Evolutionary conservation across 2,888 invertebrate genomes (phyloP), one percentile per base, ranked within the genome.

Genomic region (Agrotis puta): DNA sequence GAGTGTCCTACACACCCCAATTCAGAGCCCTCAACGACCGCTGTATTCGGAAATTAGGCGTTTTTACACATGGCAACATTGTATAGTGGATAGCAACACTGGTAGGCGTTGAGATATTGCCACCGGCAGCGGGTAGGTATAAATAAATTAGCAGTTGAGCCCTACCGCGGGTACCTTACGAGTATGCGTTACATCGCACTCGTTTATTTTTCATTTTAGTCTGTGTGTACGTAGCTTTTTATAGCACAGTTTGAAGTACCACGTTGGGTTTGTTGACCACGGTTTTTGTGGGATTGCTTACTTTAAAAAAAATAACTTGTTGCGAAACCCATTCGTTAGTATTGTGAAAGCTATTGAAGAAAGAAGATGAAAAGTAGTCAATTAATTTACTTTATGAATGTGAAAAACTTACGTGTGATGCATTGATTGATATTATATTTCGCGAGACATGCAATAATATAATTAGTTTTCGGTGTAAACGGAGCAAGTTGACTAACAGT

Each of bases 121-220:
- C 50, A 14, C n/a, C n/a, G 22, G 67, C 70, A 69, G 64, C 71
- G 54, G 71, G 77, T 70, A 64, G 70, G 51, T 66, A 81, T 85
- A 83, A 84, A 84, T 84, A 84, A 83, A 85, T 84, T 81, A 85
- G 71, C 48, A 74, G 64, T 54, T 45, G 51, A 64, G 76, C 77
- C 67, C 71, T 74, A 74, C 72, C 43, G 33, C 54, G 80, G 62
- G 74, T 48, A 53, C 54, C 73, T 64, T 73, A 71, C 67, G 84
- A 76, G 50, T 66, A 51, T 77, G 69, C 71, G 75, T 72, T 69
- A 64, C 64, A 63, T 66, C 14, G 43, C 45, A 16, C 71, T 70
- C 57, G 71, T 83, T 74, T 58, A 76, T 82, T 84, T 84, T 83
- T 83, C 61, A 85, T 78, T 43, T 61, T 56, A 33, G 58, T 22